Evolutionary conservation across 2,888 invertebrate genomes (phyloP), one percentile per base, ranked within the genome.

Genomic region (Abrostola triplasia): DNA sequence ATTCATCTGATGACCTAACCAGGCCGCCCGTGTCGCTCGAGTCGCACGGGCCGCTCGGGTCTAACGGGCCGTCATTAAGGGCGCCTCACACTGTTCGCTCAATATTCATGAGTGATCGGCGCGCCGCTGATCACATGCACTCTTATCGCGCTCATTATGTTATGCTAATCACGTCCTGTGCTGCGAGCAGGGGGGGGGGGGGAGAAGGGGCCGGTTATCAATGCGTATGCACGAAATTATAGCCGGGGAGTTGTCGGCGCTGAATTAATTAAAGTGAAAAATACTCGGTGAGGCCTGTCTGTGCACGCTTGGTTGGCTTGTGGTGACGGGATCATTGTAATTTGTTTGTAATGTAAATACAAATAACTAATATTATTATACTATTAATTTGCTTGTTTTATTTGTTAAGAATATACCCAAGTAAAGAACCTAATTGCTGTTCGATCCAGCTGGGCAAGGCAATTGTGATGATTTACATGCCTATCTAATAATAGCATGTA

Each of bases 151-250:
- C 59, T 64, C 61, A 59, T 76, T 61, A 61, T 59, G 62, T 49
- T 66, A 72, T 71, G 72, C 67, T 76, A 79, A 71, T 71, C 51
- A 10, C 9, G 35, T 8, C 48, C 37, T n/a, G 24, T 47, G 13
- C 8, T 24, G 24, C 24, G 24, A n/a, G 41, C 11, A 5, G 40
- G 0, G 41, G 41, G 11, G n/a, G 5, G 24, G 13, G 44, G 44
- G 1, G 5, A 4, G 24, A n/a, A 4, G 24, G 36, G 11, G 10
- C 11, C n/a, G n/a, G 36, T n/a, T 37, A 40, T 56, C 9, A 8
- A 44, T 62, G 63, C 63, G 44, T 52, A 55, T 73, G 67, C 61
- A 68, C 11, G 41, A 10, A n/a, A 13, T 13, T 6, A 1, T 7
- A 8, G 5, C 54, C 51, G 47, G 0, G 7, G 13, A n/a, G 36